Conservation (phyloP, 2,888 invertebrate genomes). For the Meiosimyza decipiens region DNA sequence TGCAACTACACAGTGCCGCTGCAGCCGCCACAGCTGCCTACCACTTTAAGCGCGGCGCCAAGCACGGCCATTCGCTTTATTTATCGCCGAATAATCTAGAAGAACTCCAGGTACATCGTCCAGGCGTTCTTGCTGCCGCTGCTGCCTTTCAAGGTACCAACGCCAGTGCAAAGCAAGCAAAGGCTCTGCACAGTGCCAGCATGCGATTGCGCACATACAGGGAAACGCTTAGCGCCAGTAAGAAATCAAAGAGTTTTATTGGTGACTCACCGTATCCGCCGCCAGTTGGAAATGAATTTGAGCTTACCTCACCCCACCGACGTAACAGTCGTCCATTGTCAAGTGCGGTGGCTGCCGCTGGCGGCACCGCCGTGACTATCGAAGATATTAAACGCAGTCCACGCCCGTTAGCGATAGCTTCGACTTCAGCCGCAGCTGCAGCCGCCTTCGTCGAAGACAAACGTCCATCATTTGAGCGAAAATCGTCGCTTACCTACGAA, state of each 20-base stretch:
- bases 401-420: constrained; percentile 57
- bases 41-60: constrained; percentile 65
- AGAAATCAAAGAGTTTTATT: constrained; percentile 68
- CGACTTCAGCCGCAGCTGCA: constrained; percentile 52
- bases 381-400: constrained; percentile 67
- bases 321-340: constrained; percentile 65
- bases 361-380: constrained; percentile 54
- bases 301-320: constrained; percentile 65
- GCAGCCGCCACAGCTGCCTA: constrained; percentile 60
- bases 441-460: constrained; percentile 64
- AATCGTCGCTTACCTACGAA: constrained; percentile 63
- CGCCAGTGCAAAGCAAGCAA: constrained; percentile 64
- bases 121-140: constrained; percentile 61
- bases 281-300: constrained; percentile 59
- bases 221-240: constrained; percentile 64
- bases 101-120: constrained; percentile 63
- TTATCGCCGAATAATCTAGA: constrained; percentile 66
- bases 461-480: constrained; percentile 65
- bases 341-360: constrained; percentile 52
- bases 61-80: constrained; percentile 65
- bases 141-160: constrained; percentile 66
- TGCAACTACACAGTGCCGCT: constrained; percentile 61
- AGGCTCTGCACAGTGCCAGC: constrained; percentile 65
- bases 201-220: constrained; percentile 64
- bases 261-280: constrained; percentile 57